Base-by-base conservation (phyloP, 2,113 vertebrate genomes). In the Oriolus oriolus region DNA sequence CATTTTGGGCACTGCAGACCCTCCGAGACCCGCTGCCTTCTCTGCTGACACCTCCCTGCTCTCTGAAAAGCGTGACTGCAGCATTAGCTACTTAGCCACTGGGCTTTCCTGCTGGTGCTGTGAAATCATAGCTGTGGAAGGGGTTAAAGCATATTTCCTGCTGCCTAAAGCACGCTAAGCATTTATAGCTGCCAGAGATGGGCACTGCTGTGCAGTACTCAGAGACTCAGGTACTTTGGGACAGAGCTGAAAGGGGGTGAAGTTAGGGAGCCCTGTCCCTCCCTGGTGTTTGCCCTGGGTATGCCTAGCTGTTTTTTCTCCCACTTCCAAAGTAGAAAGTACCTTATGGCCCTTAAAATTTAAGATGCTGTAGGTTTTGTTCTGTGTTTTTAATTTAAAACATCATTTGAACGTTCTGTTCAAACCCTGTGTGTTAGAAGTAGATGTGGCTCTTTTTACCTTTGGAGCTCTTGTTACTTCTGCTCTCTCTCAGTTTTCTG, bases 91-190 rank as follows among this genome's bases (percentile, higher is more conserved):
- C 75, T 50, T 69, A 16, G 42, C 79, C 83, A 54, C 79, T 9
- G 64, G 50, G 71, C 31, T 90, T 85, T 73, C 88, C 85, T 80
- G 63, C 50, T 28, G 21, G 4, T 74, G 54, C 47, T 0, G 2
- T 71, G 76, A 66, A 84, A 64, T 53, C 53, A 8, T 10, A 27
- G 41, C 78, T 57, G 69, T 63, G 77, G 84, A 95, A 92, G 77
- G 87, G 89, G 65, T 89, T 92, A 94, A 95, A 64, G 73, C 24
- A 1, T 9, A 30, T 94, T 91, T 89, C 81, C 89, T 91, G 91
- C 64, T 75, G 69, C 56, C 73, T 70, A 17, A 78, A 66, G 73
- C 91, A 57, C 0, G 8, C 17, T 8, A 8, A 53, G 53, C 77
- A 49, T 78, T 95, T 64, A 23, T 19, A 75, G 49, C 80, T 63